Evolutionary conservation across 1,140 invertebrate genomes (phyloP), one percentile per base, ranked within the genome.

Genomic region (Spodoptera frugiperda): DNA sequence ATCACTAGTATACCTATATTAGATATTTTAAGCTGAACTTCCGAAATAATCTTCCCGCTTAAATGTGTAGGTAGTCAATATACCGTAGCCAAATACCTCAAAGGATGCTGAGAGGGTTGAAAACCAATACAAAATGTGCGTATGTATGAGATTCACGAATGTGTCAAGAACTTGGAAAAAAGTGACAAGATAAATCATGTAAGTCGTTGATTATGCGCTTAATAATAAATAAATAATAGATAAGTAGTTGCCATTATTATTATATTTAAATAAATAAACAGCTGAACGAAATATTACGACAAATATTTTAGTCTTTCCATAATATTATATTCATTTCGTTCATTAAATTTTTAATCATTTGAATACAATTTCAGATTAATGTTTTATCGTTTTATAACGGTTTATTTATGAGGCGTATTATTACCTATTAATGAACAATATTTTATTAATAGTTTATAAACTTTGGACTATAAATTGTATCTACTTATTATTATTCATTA

Each of bases 11-110:
- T 63, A 68, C 68, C 57, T 81, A 39, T 39, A 39, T 39, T 39
- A 82, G 77, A 81, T 78, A 73, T 75, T 73, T 79, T 82, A 82
- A 82, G 78, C 78, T 71, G 39, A 71, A 75, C 77, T 78, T 78
- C 73, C 79, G 70, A 59, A 21, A 49, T 63, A 44, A 63, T 75
- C 59, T 75, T 75, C 57, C 72, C 17, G 49, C 17, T 75, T 53
- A 49, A 61, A 33, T 21, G 25, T 53, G 11, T 63, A 75, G 48
- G 30, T 75, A 65, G 48, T 19, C 55, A 15, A 25, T 61, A 49
- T 73, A 48, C 68, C 39, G 68, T 72, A 72, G 68, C 68, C 68
- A 54, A 72, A 44, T 57, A 57, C 68, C 53, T 72, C 68, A 57
- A 25, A 5, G 46, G 51, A 39, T 39, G 33, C 2, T 25, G 25